Evolutionary conservation across 2,113 vertebrate genomes (phyloP).

Genomic region (Cygnus atratus): DNA sequence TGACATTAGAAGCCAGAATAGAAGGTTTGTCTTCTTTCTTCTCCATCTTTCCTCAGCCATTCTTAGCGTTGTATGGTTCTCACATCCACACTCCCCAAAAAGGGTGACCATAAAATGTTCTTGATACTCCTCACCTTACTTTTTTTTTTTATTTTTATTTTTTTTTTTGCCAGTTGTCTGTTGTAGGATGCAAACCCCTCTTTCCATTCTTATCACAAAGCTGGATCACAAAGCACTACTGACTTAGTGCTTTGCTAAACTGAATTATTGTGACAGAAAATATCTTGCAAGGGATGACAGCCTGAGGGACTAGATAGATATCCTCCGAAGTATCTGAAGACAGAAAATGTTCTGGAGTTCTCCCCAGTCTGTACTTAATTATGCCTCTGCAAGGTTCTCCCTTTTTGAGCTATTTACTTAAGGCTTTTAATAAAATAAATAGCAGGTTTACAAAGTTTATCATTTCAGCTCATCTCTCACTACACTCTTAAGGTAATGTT

Average conservation of each 20-base stretch:
- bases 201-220: neutral
- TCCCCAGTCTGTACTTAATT: neutral
- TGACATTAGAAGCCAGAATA: neutral
- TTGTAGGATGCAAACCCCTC: neutral
- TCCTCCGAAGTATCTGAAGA: neutral
- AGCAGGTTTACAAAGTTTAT: neutral
- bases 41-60: neutral
- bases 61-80: neutral
- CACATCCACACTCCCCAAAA: neutral
- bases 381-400: neutral
- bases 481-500: neutral
- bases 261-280: neutral
- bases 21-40: neutral
- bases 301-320: neutral
- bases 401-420: neutral
- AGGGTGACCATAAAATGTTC: neutral
- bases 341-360: neutral
- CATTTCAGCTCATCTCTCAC: neutral
- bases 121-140: neutral
- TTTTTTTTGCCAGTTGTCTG: neutral
- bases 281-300: neutral
- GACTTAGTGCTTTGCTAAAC: neutral
- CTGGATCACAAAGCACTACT: neutral
- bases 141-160: neutral
- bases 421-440: neutral